A percentile compares a stretch with the other conserved stretches of the same genome.
Evolutionary conservation across 2,797 vertebrate species (phyloP).

Genomic region (Lates japonicus): DNA sequence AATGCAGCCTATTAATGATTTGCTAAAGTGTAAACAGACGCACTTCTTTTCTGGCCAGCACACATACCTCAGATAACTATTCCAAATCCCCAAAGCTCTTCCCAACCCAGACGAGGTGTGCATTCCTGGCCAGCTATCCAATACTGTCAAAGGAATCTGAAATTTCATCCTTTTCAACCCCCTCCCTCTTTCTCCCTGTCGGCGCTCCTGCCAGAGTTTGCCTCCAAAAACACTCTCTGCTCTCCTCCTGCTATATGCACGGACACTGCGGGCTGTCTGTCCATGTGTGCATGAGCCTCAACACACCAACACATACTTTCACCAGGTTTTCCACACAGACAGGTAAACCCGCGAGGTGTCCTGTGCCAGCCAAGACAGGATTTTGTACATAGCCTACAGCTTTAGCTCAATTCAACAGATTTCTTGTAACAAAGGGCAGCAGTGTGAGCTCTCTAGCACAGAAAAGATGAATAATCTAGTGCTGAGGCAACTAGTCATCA

Average conservation of each 20-base stretch:
- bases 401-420: neutral
- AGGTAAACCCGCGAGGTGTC: constrained; percentile 22
- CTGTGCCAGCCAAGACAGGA: constrained; percentile 5
- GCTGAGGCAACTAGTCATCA: neutral
- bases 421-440: constrained; percentile 8
- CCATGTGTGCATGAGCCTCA: constrained; percentile 6
- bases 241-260: constrained; percentile 25
- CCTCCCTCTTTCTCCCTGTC: constrained; percentile 16
- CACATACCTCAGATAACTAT: constrained; percentile 61
- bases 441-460: constrained; percentile 6
- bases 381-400: neutral
- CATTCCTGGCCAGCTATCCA: constrained; percentile 78
- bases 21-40: constrained; percentile 50
- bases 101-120: constrained; percentile 71
- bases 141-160: constrained; percentile 80
- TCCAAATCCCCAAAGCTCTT: constrained; percentile 64
- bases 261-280: constrained; percentile 21
- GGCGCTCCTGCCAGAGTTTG: constrained; percentile 41
- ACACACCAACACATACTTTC: neutral
- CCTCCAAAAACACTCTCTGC: constrained; percentile 44
- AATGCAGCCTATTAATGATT: constrained; percentile 37
- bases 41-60: constrained; percentile 27
- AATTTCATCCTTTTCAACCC: constrained; percentile 77
- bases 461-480: too few relatives aligned
- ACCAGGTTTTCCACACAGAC: constrained; percentile 18